Conservation (phyloP, 1,140 invertebrate species). For the Drosophila lini region DNA sequence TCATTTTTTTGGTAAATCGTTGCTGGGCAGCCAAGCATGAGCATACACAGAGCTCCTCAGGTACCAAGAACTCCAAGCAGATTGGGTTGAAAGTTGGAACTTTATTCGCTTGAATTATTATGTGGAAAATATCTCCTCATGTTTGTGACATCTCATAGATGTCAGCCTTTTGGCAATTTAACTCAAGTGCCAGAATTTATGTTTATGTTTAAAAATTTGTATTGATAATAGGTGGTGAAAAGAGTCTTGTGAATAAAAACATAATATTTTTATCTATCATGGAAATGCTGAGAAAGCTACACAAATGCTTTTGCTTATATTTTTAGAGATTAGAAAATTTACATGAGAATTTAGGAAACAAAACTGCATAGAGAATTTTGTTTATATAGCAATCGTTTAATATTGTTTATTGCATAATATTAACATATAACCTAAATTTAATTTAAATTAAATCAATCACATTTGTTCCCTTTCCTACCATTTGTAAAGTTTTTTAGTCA, state of each 20-base stretch:
- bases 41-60: conserved; percentile 23
- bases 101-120: conserved; percentile 48
- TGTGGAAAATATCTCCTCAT: conserved; percentile 34
- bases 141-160: conserved; percentile 32
- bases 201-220: not conserved
- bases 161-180: conserved; percentile 21
- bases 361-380: not conserved
- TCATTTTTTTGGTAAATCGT: conserved; percentile 19
- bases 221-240: not conserved
- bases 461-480: too few relatives aligned
- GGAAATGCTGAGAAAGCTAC: too few relatives aligned
- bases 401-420: not conserved
- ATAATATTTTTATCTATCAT: not conserved
- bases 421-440: too few relatives aligned
- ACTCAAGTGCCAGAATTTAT: conserved; percentile 17
- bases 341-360: not conserved
- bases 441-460: too few relatives aligned
- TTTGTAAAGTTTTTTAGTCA: not conserved
- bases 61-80: conserved; percentile 42
- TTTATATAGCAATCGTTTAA: not conserved
- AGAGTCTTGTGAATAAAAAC: too few relatives aligned
- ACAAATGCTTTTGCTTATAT: not conserved
- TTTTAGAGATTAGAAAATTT: not conserved
- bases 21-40: conserved; percentile 42
- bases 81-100: conserved; percentile 40